Base-by-base conservation (phyloP, 2,113 vertebrate genomes). In the Arothron firmamentum region DNA sequence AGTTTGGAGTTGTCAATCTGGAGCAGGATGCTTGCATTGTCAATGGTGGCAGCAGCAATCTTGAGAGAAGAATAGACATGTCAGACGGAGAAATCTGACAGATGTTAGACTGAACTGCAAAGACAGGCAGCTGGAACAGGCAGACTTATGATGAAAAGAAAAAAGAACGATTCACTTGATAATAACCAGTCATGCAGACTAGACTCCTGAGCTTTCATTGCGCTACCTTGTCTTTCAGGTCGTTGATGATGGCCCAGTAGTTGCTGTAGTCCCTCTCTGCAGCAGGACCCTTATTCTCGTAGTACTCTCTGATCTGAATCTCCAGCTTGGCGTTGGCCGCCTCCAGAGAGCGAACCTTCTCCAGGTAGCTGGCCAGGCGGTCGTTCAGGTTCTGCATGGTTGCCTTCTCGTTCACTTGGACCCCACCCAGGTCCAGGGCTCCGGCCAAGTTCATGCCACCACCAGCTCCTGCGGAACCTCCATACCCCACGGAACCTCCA, bases 321-420 rank as follows among this genome's bases (percentile, higher is more conserved):
- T 98, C 96, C 65, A 98, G 89, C 20, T 92, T 91, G 3, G 80
- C 2, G 0, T 97, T 98, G 38, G 94, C 93, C 0, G 82, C 79
- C 80, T 97, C 95, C 89, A 98, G 86, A 67, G 82, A 83, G 42
- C 92, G 90, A 42, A 98, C 96, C 82, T 94, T 94, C 0, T 96
- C 93, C 90, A 98, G 71, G 86, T 98, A 98, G 51, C 56, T 84
- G 13, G 94, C 93, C 91, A 98, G 92, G 23, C 95, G 95, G 18
- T 96, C 93, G 0, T 98, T 98, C 64, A 98, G 92, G 81, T 95
- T 91, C 88, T 96, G 95, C 96, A 98, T 97, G 84, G 96, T 97
- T 83, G 92, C n/a, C 90, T 98, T 98, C 81, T 97, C 95, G 0
- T 96, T 97, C 84, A 88, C 65, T 17, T 72, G 90, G 46, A 86